Conservation (phyloP, 2,113 vertebrate genomes). For the Desmodus rotundus region DNA sequence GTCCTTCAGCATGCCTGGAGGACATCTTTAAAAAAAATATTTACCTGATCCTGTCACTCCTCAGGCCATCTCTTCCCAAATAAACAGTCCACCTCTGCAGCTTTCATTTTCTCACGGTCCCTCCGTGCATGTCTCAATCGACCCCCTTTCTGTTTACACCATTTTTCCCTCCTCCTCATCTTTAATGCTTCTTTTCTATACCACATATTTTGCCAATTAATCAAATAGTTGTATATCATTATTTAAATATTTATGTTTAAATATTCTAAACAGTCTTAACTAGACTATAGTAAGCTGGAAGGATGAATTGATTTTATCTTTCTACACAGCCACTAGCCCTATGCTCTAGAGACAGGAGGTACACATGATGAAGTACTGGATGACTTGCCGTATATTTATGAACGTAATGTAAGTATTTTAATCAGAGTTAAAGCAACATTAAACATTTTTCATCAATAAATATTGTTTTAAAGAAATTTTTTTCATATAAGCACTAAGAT, state of each 20-base stretch:
- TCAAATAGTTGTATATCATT: not conserved
- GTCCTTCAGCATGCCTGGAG: too few species aligned
- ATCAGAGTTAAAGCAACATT: not conserved
- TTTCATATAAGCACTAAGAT: not conserved
- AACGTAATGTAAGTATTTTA: not conserved
- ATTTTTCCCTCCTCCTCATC: not conserved
- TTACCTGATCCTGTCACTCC: not conserved
- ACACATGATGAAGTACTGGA: not conserved
- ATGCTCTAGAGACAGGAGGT: not conserved
- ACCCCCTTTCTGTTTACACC: not conserved
- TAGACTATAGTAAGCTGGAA: not conserved
- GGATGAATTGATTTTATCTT: not conserved
- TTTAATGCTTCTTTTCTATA: not conserved
- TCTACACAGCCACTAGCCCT: not conserved
- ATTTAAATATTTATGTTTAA: constrained; percentile 26
- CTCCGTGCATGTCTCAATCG: not conserved
- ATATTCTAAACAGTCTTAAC: not conserved
- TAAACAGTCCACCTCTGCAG: not conserved
- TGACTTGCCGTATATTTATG: not conserved
- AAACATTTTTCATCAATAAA: not conserved
- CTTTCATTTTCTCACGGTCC: not conserved
- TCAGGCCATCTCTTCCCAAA: not conserved
- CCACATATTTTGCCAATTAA: not conserved
- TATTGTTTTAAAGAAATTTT: not conserved
- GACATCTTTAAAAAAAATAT: not conserved